Percentiles rank a stretch among this genome's conserved stretches.
phyloP scores from a whole-genome alignment of 1,140 invertebrate genomes.

The Drosophila repleta region DNA sequence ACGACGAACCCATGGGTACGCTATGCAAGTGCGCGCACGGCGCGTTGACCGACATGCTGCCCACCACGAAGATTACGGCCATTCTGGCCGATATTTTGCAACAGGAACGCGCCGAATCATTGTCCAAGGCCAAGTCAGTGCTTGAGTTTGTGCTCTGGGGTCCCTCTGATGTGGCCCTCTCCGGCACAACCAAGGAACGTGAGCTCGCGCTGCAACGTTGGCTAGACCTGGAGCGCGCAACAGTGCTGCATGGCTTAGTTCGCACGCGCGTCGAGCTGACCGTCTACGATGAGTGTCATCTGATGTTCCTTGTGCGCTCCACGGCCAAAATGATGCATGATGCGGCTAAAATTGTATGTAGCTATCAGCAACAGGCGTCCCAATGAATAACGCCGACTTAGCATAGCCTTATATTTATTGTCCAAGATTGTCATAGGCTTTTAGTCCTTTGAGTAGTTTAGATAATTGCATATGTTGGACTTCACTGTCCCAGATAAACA shows the following conservation, averaged over 20 bases:
- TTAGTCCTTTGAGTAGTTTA: conserved; percentile 61
- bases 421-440: conserved; percentile 64
- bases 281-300: conserved; percentile 91
- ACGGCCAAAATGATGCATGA: conserved; percentile 92
- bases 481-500: conserved; percentile 2
- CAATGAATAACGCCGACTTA: conserved; percentile 46
- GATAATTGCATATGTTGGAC: conserved; percentile 18
- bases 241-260: conserved; percentile 90
- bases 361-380: conserved; percentile 63
- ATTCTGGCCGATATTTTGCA: conserved; percentile 88
- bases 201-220: conserved; percentile 90
- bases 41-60: conserved; percentile 88
- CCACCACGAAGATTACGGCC: conserved; percentile 87
- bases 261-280: conserved; percentile 89
- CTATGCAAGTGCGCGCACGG: conserved; percentile 91
- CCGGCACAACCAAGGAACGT: conserved; percentile 87
- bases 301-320: conserved; percentile 92
- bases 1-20: conserved; percentile 87
- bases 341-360: conserved; percentile 85
- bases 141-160: conserved; percentile 94
- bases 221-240: conserved; percentile 93
- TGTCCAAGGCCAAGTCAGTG: conserved; percentile 88
- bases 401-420: conserved; percentile 60
- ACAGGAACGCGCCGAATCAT: conserved; percentile 89
- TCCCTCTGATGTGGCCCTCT: conserved; percentile 89